Evolutionary conservation across 2,797 vertebrate genomes (phyloP).

Genomic region (Coccyzus lansbergi): DNA sequence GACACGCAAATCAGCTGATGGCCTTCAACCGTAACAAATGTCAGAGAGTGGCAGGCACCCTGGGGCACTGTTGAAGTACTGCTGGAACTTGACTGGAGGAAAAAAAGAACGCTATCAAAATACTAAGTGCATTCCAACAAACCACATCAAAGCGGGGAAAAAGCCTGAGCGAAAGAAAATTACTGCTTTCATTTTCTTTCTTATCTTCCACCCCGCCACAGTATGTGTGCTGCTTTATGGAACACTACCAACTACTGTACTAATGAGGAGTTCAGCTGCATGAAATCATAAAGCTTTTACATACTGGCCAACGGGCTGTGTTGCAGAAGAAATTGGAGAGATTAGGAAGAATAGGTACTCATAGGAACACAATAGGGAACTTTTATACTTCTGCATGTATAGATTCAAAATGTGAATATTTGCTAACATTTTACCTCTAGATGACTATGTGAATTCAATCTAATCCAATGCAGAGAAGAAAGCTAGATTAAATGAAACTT

Average conservation of each 20-base stretch:
- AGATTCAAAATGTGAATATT: neutral
- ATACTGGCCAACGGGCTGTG: neutral
- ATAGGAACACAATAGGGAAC: neutral
- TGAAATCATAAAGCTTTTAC: rapidly evolving
- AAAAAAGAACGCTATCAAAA: neutral
- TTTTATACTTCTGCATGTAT: neutral
- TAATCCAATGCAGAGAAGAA: neutral
- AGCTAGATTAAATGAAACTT: neutral
- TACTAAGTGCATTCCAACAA: constrained; percentile 22
- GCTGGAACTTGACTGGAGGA: neutral
- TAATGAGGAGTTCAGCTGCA: neutral
- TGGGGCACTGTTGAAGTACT: neutral
- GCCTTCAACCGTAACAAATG: constrained; percentile 32
- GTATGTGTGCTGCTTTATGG: neutral
- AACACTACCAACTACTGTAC: neutral
- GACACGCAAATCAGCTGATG: constrained; percentile 26
- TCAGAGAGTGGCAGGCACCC: constrained; percentile 38
- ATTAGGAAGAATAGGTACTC: neutral
- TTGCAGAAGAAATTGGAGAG: neutral
- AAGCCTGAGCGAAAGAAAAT: constrained; percentile 38
- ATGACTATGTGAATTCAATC: neutral
- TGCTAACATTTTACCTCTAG: neutral
- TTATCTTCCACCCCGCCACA: neutral
- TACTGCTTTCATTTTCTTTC: constrained; percentile 45
- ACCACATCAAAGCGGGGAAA: constrained; percentile 27